Conservation (phyloP, 1,140 invertebrate genomes). For the Lepidurus apus region DNA sequence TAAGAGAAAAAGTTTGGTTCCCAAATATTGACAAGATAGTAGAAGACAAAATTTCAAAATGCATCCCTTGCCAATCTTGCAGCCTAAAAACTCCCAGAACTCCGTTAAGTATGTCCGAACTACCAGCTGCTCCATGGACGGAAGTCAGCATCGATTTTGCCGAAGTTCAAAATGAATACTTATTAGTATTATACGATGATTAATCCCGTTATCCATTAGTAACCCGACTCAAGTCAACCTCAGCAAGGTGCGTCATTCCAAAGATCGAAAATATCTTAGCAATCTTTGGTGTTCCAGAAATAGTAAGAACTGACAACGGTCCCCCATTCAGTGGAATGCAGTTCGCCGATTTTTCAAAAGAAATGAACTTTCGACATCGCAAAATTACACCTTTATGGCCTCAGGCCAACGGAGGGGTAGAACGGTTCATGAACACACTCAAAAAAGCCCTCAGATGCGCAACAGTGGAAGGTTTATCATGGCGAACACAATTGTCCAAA, state of each 20-base stretch:
- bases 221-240: conserved; percentile 37
- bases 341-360: conserved; percentile 37
- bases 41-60: not conserved
- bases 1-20: not conserved
- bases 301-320: conserved; percentile 37
- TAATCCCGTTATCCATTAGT: conserved; percentile 41
- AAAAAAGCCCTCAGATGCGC: not conserved
- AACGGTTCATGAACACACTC: not conserved
- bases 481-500: not conserved
- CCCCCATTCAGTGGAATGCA: conserved; percentile 36
- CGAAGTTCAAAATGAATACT: conserved; percentile 39
- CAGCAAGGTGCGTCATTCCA: not conserved
- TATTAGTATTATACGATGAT: conserved; percentile 40
- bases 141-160: conserved; percentile 40
- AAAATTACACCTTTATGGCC: not conserved
- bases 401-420: not conserved
- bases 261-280: too few species aligned
- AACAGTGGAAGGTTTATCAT: not conserved
- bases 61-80: not conserved
- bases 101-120: conserved; percentile 38
- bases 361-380: not conserved
- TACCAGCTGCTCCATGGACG: conserved; percentile 37
- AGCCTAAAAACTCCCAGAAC: conserved; percentile 13
- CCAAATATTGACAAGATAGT: not conserved
- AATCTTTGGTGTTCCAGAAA: too few species aligned